Conservation (phyloP, 2,888 invertebrate genomes). For the Ischnus inquisitorius region DNA sequence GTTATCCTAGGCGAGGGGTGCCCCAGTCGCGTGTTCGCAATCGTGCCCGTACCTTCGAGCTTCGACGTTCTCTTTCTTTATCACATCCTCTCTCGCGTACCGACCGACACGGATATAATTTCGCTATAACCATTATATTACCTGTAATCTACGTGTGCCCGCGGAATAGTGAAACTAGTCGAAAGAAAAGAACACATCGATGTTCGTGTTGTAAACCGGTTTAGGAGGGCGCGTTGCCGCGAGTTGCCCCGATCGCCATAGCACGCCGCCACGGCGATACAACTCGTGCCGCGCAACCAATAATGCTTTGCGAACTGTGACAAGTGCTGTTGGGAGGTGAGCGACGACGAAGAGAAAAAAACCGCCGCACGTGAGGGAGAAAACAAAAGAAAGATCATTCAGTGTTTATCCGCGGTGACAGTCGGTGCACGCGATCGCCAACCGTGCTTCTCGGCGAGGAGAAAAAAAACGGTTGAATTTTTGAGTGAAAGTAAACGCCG, state of each 20-base stretch:
- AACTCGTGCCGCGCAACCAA: constrained; percentile 63
- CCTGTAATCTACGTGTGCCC: not conserved
- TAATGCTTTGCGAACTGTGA: constrained; percentile 76
- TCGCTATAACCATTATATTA: not conserved
- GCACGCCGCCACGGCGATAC: constrained; percentile 5
- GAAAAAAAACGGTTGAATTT: constrained; percentile 43
- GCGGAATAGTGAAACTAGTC: constrained; percentile 49
- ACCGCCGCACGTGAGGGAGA: constrained; percentile 27
- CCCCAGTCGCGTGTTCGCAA: constrained; percentile 37
- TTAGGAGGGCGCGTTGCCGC: constrained; percentile 67
- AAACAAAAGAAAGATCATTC: constrained; percentile 18
- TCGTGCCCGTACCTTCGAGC: not conserved
- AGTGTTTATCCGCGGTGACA: constrained; percentile 4
- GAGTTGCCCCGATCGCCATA: constrained; percentile 38
- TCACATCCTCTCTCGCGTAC: constrained; percentile 5
- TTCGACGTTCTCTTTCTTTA: constrained; percentile 30
- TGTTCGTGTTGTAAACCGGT: constrained; percentile 63
- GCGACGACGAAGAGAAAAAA: constrained; percentile 24
- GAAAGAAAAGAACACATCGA: constrained; percentile 53
- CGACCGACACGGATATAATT: constrained; percentile 3
- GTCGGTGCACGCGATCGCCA: constrained; percentile 1
- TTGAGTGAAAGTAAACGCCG: constrained; percentile 45
- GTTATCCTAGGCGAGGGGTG: constrained; percentile 30
- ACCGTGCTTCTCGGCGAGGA: constrained; percentile 29
- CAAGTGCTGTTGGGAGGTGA: constrained; percentile 71